Conservation (phyloP, 1,140 invertebrate genomes). For the Drosophila sturtevanti region DNA sequence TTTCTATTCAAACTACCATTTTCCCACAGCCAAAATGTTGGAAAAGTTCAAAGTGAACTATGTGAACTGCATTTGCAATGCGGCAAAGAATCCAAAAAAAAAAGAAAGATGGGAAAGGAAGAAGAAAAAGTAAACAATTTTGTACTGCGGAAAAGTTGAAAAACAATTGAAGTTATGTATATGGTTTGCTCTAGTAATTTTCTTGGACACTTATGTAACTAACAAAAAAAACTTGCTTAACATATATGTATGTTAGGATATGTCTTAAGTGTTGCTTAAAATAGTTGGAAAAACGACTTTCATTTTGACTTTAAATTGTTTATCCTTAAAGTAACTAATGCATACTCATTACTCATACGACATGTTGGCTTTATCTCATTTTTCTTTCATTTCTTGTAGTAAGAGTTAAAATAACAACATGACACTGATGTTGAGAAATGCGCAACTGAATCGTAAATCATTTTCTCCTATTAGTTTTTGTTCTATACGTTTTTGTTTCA, state of each 20-base stretch:
- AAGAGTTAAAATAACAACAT: conserved; percentile 39
- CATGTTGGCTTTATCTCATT: conserved; percentile 17
- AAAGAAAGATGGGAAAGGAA: neutral
- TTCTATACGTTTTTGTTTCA: conserved; percentile 11
- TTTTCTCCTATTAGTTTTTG: conserved; percentile 23
- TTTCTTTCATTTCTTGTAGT: conserved; percentile 35
- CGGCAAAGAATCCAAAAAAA: conserved; percentile 38
- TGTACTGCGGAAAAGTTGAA: neutral
- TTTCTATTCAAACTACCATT: conserved; percentile 3
- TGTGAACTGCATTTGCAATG: conserved; percentile 70
- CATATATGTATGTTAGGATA: too few relatives aligned
- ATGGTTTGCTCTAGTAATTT: neutral
- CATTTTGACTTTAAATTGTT: neutral
- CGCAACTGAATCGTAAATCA: conserved; percentile 51
- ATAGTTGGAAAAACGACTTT: neutral
- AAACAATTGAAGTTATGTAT: neutral
- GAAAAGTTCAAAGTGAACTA: conserved; percentile 68
- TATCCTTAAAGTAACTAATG: neutral
- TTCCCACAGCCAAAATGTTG: conserved; percentile 8
- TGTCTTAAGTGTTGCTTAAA: too few relatives aligned
- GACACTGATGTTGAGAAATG: conserved; percentile 30
- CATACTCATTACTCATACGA: conserved; percentile 40
- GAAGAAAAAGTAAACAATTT: neutral
- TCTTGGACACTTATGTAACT: neutral
- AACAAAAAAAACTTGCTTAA: neutral